Percentiles rank a stretch among this genome's conserved stretches.
These are phyloP conservation scores for Habropoda laboriosa DNA, from an alignment of 1,140 invertebrate genomes.

Conservation along the genomic window DNA sequence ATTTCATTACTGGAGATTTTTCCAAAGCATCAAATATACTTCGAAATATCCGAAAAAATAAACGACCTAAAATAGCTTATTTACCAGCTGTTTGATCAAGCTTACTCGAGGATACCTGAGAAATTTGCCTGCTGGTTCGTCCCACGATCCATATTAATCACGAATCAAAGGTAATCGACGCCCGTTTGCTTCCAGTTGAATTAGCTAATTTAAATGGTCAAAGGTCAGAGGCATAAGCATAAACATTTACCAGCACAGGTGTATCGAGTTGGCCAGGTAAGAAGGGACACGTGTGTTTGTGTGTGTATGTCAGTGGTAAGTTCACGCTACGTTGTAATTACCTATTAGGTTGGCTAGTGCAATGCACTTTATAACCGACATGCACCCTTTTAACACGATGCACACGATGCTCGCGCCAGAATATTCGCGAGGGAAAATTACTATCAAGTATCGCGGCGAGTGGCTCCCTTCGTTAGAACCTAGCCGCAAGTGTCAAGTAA, in stretches of 20 bases:
- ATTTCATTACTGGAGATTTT: too few relatives aligned
- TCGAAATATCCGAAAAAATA: too few relatives aligned
- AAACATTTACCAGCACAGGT: neutral
- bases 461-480: neutral
- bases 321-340: conserved; percentile 51
- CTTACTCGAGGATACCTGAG: neutral
- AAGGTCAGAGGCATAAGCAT: neutral
- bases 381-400: conserved; percentile 54
- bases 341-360: conserved; percentile 49
- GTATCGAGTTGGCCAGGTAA: neutral
- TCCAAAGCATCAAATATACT: too few relatives aligned
- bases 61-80: too few relatives aligned
- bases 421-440: conserved; percentile 56
- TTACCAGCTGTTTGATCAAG: neutral
- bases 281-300: conserved; percentile 5
- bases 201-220: conserved; percentile 12
- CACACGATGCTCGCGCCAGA: conserved; percentile 2
- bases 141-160: neutral
- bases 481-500: neutral
- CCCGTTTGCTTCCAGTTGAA: neutral
- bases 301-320: conserved; percentile 1
- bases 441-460: conserved; percentile 45
- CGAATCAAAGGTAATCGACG: neutral
- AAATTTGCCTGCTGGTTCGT: neutral
- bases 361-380: conserved; percentile 50